Conservation (phyloP, 2,888 invertebrate genomes). For the Myathropa florea region DNA sequence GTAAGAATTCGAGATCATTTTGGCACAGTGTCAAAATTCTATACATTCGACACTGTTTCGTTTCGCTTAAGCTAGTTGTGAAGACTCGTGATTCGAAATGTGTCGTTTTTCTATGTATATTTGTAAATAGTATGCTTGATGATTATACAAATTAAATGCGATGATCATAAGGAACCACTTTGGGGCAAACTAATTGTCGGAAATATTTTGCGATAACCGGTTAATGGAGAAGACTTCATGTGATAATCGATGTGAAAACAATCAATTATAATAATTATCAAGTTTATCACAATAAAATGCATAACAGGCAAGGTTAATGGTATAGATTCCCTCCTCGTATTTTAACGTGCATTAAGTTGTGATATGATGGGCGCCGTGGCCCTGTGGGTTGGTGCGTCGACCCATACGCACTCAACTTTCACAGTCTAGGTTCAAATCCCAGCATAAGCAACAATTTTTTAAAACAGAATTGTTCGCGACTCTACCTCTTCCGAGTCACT, state of each 20-base stretch:
- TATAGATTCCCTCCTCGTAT: too few relatives aligned
- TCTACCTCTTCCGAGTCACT: too few relatives aligned
- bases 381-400: too few relatives aligned
- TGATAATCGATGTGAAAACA: not conserved
- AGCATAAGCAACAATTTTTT: too few relatives aligned
- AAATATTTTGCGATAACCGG: not conserved
- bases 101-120: not conserved
- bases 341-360: too few relatives aligned
- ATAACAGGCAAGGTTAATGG: too few relatives aligned
- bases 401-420: too few relatives aligned
- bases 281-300: too few relatives aligned
- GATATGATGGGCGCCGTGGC: too few relatives aligned
- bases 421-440: too few relatives aligned
- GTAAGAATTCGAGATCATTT: constrained; percentile 41
- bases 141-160: not conserved
- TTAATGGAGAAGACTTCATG: not conserved
- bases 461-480: too few relatives aligned
- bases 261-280: not conserved
- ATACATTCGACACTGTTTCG: not conserved
- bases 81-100: constrained; percentile 14
- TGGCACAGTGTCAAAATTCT: constrained; percentile 36
- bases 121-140: not conserved
- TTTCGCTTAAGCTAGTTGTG: not conserved
- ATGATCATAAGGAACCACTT: not conserved
- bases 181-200: not conserved